Conservation (phyloP, 2,888 invertebrate species). For the Trimorus sp. region DNA sequence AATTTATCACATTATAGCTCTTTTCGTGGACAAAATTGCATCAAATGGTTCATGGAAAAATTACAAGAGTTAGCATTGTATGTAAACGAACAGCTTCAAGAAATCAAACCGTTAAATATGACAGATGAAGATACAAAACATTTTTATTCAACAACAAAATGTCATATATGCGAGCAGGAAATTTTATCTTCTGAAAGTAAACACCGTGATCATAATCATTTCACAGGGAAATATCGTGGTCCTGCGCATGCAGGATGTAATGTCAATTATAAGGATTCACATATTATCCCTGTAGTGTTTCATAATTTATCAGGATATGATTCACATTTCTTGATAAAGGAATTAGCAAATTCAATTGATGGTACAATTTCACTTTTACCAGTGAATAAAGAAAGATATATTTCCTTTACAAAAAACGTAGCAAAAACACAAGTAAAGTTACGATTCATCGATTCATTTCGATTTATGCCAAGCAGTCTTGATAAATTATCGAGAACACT, state of each 20-base stretch:
- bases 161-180: conserved; percentile 29
- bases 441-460: conserved; percentile 21
- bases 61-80: background rate
- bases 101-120: conserved; percentile 5
- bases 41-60: conserved; percentile 18
- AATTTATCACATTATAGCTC: background rate
- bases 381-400: conserved; percentile 11
- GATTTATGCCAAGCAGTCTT: conserved; percentile 10
- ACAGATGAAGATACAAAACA: background rate
- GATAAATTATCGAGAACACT: background rate
- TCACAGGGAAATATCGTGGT: conserved; percentile 13
- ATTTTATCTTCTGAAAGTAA: conserved; percentile 3
- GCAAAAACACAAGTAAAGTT: conserved; percentile 6
- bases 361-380: background rate
- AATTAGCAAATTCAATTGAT: background rate
- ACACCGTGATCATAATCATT: conserved; percentile 24
- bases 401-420: background rate
- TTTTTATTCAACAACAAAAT: background rate
- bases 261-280: conserved; percentile 7
- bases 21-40: conserved; percentile 13
- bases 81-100: background rate
- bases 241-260: conserved; percentile 9
- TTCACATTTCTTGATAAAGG: conserved; percentile 9
- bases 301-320: conserved; percentile 24
- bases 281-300: conserved; percentile 15